A percentile compares a stretch with the other conserved stretches of the same genome.
These are phyloP conservation scores for Pterocles burchelli DNA, from an alignment of 2,113 vertebrate species.

Conservation along the genomic window DNA sequence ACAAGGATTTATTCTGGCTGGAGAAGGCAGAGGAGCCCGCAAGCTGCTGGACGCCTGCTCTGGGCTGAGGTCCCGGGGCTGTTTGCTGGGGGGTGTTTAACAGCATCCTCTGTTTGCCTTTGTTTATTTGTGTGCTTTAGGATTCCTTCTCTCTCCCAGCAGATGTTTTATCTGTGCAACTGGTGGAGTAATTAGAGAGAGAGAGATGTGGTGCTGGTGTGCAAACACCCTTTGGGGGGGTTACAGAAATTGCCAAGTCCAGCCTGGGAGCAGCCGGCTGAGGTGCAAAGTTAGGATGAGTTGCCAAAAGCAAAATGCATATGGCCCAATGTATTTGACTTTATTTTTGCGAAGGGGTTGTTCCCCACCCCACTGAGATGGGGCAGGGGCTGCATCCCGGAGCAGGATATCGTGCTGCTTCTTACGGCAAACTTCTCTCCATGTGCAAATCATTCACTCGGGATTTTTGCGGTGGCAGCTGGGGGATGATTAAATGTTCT, in stretches of 20 bases:
- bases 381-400: background rate
- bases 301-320: slow-evolving; percentile 27
- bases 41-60: background rate
- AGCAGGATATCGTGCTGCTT: slow-evolving; percentile 21
- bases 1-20: background rate
- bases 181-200: slow-evolving; percentile 54
- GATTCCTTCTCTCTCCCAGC: slow-evolving; percentile 51
- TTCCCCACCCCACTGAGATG: background rate
- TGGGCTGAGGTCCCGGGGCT: slow-evolving; percentile 46
- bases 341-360: slow-evolving; percentile 39
- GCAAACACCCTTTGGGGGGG: background rate
- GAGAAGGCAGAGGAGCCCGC: background rate
- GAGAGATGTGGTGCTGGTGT: background rate
- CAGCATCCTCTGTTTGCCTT: slow-evolving; percentile 51
- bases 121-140: slow-evolving; percentile 71
- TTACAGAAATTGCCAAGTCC: background rate
- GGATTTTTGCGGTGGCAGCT: slow-evolving; percentile 33
- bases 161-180: slow-evolving; percentile 71
- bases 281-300: slow-evolving; percentile 31
- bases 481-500: slow-evolving; percentile 75
- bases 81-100: background rate
- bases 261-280: slow-evolving; percentile 16
- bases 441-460: slow-evolving; percentile 51
- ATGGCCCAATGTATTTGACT: background rate
- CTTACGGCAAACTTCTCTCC: slow-evolving; percentile 17